Conservation (phyloP, 2,113 vertebrate species). For the Marmota monax region DNA sequence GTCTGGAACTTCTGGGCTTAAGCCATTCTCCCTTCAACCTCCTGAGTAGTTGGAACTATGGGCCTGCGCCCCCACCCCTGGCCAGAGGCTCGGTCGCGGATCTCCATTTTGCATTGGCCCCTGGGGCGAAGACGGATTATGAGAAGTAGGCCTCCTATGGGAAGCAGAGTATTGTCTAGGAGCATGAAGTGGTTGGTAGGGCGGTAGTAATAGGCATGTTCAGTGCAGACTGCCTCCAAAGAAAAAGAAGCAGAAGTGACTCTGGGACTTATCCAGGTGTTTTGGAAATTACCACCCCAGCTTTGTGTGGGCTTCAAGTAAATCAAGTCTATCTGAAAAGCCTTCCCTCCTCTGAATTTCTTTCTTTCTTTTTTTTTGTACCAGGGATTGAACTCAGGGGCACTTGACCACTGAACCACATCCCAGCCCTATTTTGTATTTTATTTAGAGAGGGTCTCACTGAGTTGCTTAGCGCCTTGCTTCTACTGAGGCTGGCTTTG, state of each 20-base stretch:
- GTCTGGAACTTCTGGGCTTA: background rate
- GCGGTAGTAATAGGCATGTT: background rate
- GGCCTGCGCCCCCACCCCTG: fast-evolving
- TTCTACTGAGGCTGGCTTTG: too few species aligned
- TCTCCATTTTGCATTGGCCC: too few species aligned
- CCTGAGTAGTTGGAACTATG: background rate
- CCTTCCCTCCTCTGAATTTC: background rate
- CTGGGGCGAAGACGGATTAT: background rate
- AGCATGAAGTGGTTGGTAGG: background rate
- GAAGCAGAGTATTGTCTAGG: background rate
- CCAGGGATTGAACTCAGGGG: too few species aligned
- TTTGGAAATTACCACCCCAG: background rate
- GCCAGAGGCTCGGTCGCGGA: background rate
- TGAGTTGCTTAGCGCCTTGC: too few species aligned
- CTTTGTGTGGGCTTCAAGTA: background rate
- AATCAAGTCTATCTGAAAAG: background rate
- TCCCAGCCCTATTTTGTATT: too few species aligned
- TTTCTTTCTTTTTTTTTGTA: background rate
- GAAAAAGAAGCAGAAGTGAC: background rate
- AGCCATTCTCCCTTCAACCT: background rate
- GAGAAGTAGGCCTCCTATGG: background rate
- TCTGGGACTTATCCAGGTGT: background rate
- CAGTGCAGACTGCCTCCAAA: background rate
- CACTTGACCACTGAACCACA: too few species aligned
- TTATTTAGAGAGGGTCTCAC: too few species aligned